Evolutionary conservation across 2,888 invertebrate genomes (phyloP).

Genomic region (Macrosiphum euphorbiae): DNA sequence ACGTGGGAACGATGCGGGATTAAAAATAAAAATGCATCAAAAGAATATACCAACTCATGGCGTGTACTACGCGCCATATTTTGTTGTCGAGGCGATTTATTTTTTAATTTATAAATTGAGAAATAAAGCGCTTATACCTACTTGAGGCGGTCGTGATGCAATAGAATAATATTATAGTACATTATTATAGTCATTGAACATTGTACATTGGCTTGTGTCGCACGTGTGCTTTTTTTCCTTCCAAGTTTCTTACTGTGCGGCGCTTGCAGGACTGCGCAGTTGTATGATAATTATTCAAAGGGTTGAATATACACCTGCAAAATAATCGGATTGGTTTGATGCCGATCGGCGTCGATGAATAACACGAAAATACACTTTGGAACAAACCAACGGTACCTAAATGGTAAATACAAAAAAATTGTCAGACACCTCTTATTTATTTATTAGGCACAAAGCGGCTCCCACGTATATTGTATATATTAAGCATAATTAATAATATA

Average conservation of each 20-base stretch:
- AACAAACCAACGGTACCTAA: neutral
- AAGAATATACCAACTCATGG: neutral
- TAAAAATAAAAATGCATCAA: constrained; percentile 5
- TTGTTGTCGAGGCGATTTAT: neutral
- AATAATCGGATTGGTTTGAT: neutral
- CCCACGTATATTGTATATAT: neutral
- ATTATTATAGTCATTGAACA: neutral
- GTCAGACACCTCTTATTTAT: neutral
- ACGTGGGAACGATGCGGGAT: neutral
- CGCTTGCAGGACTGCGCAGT: neutral
- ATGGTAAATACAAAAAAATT: no score
- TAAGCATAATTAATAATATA: neutral
- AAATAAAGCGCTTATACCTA: neutral
- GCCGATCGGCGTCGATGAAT: neutral
- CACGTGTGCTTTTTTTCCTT: neutral
- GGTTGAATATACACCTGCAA: neutral
- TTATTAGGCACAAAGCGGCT: neutral
- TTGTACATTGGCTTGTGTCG: neutral
- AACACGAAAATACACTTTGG: neutral
- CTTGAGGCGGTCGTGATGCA: neutral
- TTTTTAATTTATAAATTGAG: neutral
- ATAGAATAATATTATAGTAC: neutral
- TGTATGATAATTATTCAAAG: neutral
- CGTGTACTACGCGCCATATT: neutral
- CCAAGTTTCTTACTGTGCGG: neutral